Conservation (phyloP, 2,888 invertebrate genomes). For the Polyommatus icarus region DNA sequence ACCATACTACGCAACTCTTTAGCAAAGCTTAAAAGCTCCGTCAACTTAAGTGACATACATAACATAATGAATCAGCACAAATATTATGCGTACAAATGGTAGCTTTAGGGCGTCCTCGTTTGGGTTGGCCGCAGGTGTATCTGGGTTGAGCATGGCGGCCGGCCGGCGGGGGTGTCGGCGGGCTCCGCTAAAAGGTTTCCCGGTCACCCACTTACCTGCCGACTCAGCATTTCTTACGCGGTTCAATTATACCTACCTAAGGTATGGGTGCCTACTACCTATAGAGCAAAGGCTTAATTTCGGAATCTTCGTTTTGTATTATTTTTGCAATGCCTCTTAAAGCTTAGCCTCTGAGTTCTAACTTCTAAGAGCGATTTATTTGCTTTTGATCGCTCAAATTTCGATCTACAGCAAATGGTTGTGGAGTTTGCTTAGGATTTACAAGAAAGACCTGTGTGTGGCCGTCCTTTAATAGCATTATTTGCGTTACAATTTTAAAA, state of each 20-base stretch:
- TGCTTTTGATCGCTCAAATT: no score
- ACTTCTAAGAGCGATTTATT: no score
- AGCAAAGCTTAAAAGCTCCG: neutral
- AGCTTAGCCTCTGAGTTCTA: no score
- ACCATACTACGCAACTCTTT: neutral
- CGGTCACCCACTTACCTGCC: slow-evolving; percentile 27
- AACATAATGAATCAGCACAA: neutral
- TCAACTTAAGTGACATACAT: neutral
- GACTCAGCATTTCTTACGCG: slow-evolving; percentile 13
- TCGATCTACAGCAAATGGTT: no score
- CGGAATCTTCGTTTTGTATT: no score
- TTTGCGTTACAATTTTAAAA: no score
- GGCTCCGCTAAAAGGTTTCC: slow-evolving; percentile 14
- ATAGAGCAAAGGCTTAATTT: no score
- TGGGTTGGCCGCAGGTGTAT: slow-evolving; percentile 11
- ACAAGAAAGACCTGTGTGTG: no score
- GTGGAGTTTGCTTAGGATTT: no score
- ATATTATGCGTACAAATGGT: neutral
- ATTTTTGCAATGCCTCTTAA: no score
- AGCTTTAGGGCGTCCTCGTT: neutral
- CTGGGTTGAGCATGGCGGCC: slow-evolving; percentile 22
- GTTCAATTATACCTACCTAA: neutral
- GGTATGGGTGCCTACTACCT: neutral
- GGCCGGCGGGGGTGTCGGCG: neutral
- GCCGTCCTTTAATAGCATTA: no score